A percentile compares a stretch with the other conserved stretches of the same genome.
Evolutionary conservation across 2,797 vertebrate genomes (phyloP).

Genomic region (Sebastes wilsoni): DNA sequence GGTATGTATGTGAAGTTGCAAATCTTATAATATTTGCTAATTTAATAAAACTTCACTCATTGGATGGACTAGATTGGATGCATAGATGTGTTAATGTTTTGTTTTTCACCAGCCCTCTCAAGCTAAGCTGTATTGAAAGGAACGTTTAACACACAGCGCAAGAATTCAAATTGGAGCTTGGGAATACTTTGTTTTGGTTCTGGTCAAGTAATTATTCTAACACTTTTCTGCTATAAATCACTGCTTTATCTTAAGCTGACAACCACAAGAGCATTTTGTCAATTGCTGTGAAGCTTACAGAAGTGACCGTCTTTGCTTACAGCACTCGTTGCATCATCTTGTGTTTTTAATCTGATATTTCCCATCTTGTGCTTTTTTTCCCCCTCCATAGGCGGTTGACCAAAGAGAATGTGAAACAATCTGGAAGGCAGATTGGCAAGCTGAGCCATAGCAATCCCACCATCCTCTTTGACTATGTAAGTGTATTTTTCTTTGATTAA

Average conservation of each 20-base stretch:
- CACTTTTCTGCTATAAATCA: conserved; percentile 1
- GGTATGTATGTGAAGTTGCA: neutral
- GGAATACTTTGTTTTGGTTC: neutral
- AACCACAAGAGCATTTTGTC: conserved; percentile 11
- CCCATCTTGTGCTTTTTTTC: neutral
- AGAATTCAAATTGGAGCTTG: neutral
- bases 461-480: conserved; percentile 97
- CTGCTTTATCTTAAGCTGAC: conserved; percentile 9
- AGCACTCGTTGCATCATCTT: neutral
- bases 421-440: conserved; percentile 96
- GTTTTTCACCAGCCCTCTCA: neutral
- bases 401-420: conserved; percentile 98
- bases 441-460: conserved; percentile 98
- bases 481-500: conserved; percentile 54
- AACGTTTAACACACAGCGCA: neutral
- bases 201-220: conserved; percentile 6
- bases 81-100: neutral
- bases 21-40: neutral
- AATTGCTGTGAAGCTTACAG: conserved; percentile 9
- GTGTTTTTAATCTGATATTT: conserved; percentile 26
- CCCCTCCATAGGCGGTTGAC: conserved; percentile 87
- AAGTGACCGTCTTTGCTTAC: conserved; percentile 20
- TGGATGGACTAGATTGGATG: neutral
- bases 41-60: neutral
- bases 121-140: neutral